Evolutionary conservation across 30 jellyfish, hydroid and myxozoan genomes (phyloP).

Genomic region (Aurelia aurita complex sp. Pacific): DNA sequence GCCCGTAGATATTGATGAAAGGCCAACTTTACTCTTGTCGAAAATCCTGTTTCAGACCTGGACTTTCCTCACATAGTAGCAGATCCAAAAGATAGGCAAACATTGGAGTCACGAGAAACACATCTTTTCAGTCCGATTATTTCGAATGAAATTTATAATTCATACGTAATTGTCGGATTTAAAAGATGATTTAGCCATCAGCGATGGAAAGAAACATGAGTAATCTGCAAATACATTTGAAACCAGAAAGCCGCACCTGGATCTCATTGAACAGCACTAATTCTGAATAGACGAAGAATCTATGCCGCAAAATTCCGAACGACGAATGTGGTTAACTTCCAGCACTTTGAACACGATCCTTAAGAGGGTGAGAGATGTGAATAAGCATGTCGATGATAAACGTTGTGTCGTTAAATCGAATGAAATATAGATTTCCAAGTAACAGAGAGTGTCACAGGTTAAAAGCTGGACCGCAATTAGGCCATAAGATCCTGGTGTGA

Average conservation of each 20-base stretch:
- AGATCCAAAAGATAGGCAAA: too few relatives aligned
- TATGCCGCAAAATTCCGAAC: not conserved
- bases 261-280: not conserved
- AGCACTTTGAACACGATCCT: not conserved
- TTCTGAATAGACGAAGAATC: not conserved
- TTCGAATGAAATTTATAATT: too few relatives aligned
- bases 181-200: too few relatives aligned
- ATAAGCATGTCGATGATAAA: not conserved
- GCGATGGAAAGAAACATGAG: constrained; percentile 3
- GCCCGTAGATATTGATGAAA: too few relatives aligned
- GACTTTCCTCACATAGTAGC: too few relatives aligned
- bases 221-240: not conserved
- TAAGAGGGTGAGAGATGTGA: constrained; percentile 8
- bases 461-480: not conserved
- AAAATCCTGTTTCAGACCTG: too few relatives aligned
- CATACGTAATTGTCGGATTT: too few relatives aligned
- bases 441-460: not conserved
- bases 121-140: too few relatives aligned
- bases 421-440: not conserved
- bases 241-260: constrained; percentile 23
- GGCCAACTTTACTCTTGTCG: too few relatives aligned
- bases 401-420: not conserved
- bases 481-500: too few relatives aligned
- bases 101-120: too few relatives aligned
- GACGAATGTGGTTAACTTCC: constrained; percentile 2